Conservation (phyloP, 2,888 invertebrate genomes). For the Pristionchus mayeri region DNA sequence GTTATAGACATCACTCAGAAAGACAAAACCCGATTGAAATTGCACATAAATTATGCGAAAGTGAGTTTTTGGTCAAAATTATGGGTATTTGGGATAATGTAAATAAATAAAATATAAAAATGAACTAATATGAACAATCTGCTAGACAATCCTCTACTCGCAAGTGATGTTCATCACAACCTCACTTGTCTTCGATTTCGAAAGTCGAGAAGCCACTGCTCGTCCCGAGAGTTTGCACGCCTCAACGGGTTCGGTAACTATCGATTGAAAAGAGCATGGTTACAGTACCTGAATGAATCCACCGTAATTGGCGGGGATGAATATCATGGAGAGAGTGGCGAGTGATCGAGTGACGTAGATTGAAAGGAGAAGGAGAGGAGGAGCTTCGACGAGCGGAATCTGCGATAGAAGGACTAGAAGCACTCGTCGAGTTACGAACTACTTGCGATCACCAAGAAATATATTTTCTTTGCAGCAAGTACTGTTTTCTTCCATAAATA, state of each 20-base stretch:
- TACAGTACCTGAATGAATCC: constrained; percentile 44
- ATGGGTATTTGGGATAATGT: not conserved
- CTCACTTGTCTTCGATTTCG: not conserved
- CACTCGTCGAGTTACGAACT: too few relatives aligned
- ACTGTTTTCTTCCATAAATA: too few relatives aligned
- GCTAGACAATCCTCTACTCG: not conserved
- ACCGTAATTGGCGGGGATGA: constrained; percentile 46
- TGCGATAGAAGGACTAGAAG: not conserved
- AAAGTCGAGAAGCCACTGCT: not conserved
- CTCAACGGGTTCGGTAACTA: not conserved
- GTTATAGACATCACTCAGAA: not conserved
- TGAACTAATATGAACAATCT: not conserved
- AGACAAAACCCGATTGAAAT: constrained; percentile 7
- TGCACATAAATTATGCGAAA: constrained; percentile 24
- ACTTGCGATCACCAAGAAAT: too few relatives aligned
- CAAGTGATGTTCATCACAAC: not conserved
- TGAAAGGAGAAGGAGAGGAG: not conserved
- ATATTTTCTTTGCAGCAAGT: too few relatives aligned
- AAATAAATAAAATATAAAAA: constrained; percentile 11
- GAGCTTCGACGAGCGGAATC: constrained; percentile 36
- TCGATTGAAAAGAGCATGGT: not conserved
- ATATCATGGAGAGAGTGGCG: constrained; percentile 35
- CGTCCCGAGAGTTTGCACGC: constrained; percentile 25
- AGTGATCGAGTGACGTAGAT: constrained; percentile 41
- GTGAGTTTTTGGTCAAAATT: constrained; percentile 15